A percentile compares a stretch with the other conserved stretches of the same genome.
phyloP scores from a whole-genome alignment of 2,797 vertebrate genomes.

The Cuniculus paca region DNA sequence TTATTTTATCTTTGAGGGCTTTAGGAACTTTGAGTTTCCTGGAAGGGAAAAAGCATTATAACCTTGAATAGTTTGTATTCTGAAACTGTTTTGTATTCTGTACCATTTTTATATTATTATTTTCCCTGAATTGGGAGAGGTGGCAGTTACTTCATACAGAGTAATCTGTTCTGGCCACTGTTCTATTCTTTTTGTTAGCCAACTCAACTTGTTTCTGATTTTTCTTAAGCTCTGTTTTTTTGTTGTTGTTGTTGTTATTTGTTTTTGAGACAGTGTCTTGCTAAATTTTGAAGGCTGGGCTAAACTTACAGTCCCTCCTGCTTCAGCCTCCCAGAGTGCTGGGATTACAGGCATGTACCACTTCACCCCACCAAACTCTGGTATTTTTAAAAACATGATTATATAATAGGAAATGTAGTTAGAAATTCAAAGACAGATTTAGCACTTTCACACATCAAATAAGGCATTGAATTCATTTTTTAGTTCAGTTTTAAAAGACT shows the following conservation, averaged over 20 bases:
- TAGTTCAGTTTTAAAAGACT: conserved; percentile 20
- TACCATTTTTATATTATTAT: background rate
- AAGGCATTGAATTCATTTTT: conserved; percentile 32
- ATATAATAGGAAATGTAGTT: conserved; percentile 20
- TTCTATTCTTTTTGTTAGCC: conserved; percentile 30
- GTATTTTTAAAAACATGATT: conserved; percentile 10
- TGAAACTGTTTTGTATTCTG: too few relatives aligned
- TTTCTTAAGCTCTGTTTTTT: conserved; percentile 46
- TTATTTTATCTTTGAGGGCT: background rate
- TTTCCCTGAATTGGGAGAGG: background rate
- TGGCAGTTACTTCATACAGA: background rate
- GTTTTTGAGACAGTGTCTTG: background rate
- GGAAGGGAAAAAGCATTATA: background rate
- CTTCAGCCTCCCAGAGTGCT: background rate
- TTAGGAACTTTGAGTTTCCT: background rate
- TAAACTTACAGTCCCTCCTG: background rate
- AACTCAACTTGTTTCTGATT: conserved; percentile 28
- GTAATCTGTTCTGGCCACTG: background rate
- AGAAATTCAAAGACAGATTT: conserved; percentile 27
- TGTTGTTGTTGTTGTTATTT: background rate
- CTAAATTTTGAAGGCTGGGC: background rate
- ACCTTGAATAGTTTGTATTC: background rate
- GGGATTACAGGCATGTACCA: background rate
- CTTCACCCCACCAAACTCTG: background rate
- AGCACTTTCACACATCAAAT: conserved; percentile 30